These are phyloP conservation scores for Thysanoteuthis rhombus DNA, from an alignment of 2,888 invertebrate species.

Conservation along the genomic window DNA sequence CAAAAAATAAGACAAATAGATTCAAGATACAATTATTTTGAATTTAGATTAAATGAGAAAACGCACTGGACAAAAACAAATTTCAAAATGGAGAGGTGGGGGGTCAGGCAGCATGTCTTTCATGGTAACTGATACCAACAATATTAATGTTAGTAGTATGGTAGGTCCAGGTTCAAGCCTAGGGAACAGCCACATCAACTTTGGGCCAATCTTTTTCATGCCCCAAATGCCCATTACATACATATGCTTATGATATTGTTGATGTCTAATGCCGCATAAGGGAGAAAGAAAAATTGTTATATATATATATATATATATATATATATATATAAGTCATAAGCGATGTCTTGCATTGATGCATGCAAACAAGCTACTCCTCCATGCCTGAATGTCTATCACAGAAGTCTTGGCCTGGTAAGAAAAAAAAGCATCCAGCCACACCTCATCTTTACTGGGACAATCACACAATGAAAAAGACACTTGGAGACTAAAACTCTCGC, in stretches of 20 bases:
- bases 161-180: not conserved
- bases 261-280: too few relatives aligned
- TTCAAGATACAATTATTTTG: not conserved
- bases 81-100: not conserved
- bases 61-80: not conserved
- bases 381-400: not conserved
- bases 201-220: not conserved
- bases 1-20: not conserved
- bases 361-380: not conserved
- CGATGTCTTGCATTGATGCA: not conserved
- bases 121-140: not conserved
- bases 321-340: not conserved
- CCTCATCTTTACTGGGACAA: not conserved
- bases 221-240: not conserved
- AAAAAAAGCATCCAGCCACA: not conserved
- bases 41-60: not conserved
- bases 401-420: not conserved
- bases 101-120: not conserved
- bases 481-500: not conserved
- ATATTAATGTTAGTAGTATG: not conserved
- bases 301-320: too few relatives aligned
- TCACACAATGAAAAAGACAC: not conserved
- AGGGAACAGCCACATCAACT: not conserved
- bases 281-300: too few relatives aligned
- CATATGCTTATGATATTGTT: too few relatives aligned